phyloP scores from a whole-genome alignment of 1,140 invertebrate genomes.

The Drosophila yakuba region DNA sequence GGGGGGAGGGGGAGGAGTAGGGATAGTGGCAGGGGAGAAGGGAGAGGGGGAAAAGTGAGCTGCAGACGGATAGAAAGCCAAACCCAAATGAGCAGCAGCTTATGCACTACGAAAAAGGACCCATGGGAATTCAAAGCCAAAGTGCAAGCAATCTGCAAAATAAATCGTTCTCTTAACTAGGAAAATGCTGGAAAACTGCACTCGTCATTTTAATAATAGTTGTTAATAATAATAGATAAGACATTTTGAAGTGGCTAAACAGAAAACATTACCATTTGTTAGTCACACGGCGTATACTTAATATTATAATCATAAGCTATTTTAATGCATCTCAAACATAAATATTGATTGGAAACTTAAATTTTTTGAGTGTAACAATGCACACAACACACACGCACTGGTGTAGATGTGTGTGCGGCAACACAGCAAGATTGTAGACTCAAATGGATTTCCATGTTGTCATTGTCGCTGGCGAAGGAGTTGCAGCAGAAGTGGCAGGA shows the following conservation, averaged over 20 bases:
- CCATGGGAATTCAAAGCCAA: background rate
- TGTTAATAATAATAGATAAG: no score
- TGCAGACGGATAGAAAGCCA: conserved; percentile 46
- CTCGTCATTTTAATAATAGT: no score
- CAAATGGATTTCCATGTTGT: conserved; percentile 75
- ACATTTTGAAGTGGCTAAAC: no score
- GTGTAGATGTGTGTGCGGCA: conserved; percentile 19
- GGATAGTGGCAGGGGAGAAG: no score
- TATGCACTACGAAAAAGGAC: conserved; percentile 29
- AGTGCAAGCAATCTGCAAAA: conserved; percentile 1
- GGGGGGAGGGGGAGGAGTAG: background rate
- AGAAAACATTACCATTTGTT: no score
- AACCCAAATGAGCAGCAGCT: conserved; percentile 53
- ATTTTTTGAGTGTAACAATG: conserved; percentile 16
- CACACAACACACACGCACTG: conserved; percentile 1
- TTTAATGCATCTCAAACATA: no score
- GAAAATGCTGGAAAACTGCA: background rate
- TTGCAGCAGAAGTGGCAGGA: conserved; percentile 13
- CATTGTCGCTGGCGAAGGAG: conserved; percentile 50
- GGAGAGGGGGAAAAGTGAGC: conserved; percentile 5
- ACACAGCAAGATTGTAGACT: conserved; percentile 62
- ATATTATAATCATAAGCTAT: no score
- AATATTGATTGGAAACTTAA: no score
- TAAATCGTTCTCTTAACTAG: no score
- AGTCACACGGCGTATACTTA: no score